A percentile compares a stretch with the other conserved stretches of the same genome.
These are phyloP conservation scores for Thecophora atra DNA, from an alignment of 2,888 invertebrate species.

Conservation along the genomic window DNA sequence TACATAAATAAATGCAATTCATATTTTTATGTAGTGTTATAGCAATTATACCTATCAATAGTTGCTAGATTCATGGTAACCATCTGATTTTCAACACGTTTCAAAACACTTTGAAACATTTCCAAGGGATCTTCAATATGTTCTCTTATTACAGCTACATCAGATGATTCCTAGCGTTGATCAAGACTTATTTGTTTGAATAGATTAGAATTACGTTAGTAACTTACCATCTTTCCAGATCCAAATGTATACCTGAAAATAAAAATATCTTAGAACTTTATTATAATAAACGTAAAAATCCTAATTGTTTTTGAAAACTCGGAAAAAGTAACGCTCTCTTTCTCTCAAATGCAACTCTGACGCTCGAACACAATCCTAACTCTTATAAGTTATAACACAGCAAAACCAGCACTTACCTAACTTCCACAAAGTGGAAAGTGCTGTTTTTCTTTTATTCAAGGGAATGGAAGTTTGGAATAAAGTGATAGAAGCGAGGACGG, in stretches of 20 bases:
- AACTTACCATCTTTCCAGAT: neutral
- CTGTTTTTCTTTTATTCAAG: too few species aligned
- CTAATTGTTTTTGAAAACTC: neutral
- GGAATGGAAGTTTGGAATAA: too few species aligned
- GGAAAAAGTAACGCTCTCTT: neutral
- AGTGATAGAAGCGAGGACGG: too few species aligned
- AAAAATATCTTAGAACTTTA: too few species aligned
- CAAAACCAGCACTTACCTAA: too few species aligned
- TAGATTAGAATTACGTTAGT: neutral
- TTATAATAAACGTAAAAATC: too few species aligned
- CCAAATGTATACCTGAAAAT: neutral
- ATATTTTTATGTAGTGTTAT: neutral
- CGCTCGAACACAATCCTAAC: too few species aligned
- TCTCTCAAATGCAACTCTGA: neutral
- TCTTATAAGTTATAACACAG: too few species aligned
- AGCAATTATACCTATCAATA: constrained; percentile 51
- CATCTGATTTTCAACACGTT: constrained; percentile 31
- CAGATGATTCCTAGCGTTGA: constrained; percentile 41
- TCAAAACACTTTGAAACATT: constrained; percentile 52
- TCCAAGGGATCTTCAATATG: constrained; percentile 51
- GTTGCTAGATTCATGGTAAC: constrained; percentile 60
- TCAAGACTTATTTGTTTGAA: neutral
- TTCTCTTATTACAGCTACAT: constrained; percentile 50
- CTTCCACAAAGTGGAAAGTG: too few species aligned
- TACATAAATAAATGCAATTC: neutral